A percentile compares a stretch with the other conserved stretches of the same genome.
Conservation (phyloP, 2,888 invertebrate species). For the Diplazon laetatorius region DNA sequence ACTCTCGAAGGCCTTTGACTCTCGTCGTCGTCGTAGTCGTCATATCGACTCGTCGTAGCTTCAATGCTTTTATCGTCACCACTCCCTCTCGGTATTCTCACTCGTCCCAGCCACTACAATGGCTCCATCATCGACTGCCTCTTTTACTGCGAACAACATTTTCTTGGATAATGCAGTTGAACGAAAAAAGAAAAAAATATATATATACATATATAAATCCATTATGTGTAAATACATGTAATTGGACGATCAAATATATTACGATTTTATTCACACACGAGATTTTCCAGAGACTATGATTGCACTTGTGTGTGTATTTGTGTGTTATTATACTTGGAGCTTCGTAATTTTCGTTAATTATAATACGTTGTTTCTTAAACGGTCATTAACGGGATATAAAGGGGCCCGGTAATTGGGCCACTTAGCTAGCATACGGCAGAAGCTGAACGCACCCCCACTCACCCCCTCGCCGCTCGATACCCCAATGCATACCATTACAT, state of each 20-base stretch:
- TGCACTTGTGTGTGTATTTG: not conserved
- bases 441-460: constrained; percentile 4
- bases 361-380: constrained; percentile 13
- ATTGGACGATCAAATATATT: too few relatives aligned
- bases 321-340: not conserved
- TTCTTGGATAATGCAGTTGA: too few relatives aligned
- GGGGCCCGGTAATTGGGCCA: not conserved
- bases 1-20: constrained; percentile 68
- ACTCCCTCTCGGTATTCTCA: constrained; percentile 4
- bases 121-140: too few relatives aligned
- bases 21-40: constrained; percentile 28
- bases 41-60: constrained; percentile 23
- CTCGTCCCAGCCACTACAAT: too few relatives aligned
- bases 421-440: not conserved
- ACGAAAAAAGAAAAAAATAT: too few relatives aligned
- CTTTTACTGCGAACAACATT: too few relatives aligned
- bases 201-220: too few relatives aligned
- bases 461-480: not conserved
- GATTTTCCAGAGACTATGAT: too few relatives aligned
- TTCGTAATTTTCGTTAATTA: not conserved
- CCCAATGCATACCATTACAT: constrained; percentile 15
- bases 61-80: constrained; percentile 7
- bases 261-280: too few relatives aligned
- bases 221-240: too few relatives aligned
- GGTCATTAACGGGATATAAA: constrained; percentile 7